Evolutionary conservation across 1,140 invertebrate genomes (phyloP).

Genomic region (Papilio xuthus): DNA sequence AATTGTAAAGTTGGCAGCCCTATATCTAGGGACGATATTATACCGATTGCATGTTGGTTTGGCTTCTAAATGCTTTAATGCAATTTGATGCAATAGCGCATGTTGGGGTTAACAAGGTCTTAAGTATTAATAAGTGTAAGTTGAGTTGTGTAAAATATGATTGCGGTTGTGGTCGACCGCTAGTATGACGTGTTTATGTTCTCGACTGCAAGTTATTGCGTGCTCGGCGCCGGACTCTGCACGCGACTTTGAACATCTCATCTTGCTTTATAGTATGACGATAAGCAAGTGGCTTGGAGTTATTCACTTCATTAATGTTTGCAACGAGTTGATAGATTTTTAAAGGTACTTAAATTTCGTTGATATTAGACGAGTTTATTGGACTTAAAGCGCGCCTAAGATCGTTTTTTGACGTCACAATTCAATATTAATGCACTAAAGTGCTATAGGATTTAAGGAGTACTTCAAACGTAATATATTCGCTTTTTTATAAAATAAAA

Average conservation of each 20-base stretch:
- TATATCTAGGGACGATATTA: background rate
- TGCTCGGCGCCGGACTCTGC: background rate
- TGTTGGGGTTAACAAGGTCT: background rate
- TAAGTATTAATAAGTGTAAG: background rate
- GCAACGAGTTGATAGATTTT: too few relatives aligned
- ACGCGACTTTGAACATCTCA: background rate
- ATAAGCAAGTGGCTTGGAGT: background rate
- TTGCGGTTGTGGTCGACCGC: background rate
- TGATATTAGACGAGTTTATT: too few relatives aligned
- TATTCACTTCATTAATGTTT: background rate
- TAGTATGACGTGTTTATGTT: slow-evolving; percentile 13
- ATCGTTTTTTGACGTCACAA: too few relatives aligned
- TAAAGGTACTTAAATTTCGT: background rate
- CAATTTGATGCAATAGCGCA: too few relatives aligned
- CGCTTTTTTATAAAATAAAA: too few relatives aligned
- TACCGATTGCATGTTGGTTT: too few relatives aligned
- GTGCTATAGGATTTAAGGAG: too few relatives aligned
- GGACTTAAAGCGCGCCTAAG: too few relatives aligned
- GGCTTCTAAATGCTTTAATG: background rate
- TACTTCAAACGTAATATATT: too few relatives aligned
- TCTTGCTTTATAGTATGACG: background rate
- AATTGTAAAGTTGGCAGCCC: background rate
- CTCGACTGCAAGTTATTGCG: background rate
- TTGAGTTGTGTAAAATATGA: slow-evolving; percentile 13
- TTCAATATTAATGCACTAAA: too few relatives aligned